Evolutionary conservation across 2,797 vertebrate species (phyloP).

Genomic region (Urophycis tenuis): DNA sequence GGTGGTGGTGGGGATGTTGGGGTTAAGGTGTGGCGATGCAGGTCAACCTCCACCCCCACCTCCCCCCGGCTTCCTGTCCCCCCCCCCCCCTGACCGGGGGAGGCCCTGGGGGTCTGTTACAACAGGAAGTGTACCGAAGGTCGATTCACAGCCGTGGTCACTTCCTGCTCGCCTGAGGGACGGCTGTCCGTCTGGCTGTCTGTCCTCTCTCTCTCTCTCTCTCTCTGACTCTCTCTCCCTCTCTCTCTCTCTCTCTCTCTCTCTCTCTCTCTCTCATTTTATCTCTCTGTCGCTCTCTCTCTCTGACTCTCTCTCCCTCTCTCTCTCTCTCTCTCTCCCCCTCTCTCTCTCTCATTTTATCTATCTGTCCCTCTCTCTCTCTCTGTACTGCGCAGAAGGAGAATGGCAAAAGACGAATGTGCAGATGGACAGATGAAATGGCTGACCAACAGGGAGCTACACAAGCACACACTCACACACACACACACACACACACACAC

Average conservation of each 20-base stretch:
- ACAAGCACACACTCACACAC: not conserved
- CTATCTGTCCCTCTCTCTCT: not conserved
- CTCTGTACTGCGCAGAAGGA: not conserved
- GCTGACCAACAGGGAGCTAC: not conserved
- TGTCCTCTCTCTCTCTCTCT: not conserved
- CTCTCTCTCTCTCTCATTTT: not conserved
- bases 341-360: not conserved
- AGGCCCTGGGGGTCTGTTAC: constrained; percentile 40
- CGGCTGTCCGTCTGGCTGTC: constrained; percentile 37
- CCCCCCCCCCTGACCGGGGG: constrained; percentile 51
- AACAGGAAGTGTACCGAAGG: constrained; percentile 60
- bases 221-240: not conserved
- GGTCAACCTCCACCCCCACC: constrained; percentile 46
- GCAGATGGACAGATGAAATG: not conserved
- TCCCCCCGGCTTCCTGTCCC: constrained; percentile 31
- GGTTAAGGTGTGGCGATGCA: constrained; percentile 45
- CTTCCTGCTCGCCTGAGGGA: constrained; percentile 64
- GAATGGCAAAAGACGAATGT: not conserved
- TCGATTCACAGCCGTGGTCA: constrained; percentile 55
- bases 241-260: not conserved
- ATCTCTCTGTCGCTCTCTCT: not conserved
- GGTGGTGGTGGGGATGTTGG: not conserved
- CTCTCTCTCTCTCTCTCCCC: too few relatives aligned
- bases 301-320: not conserved
- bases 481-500: not conserved